Evolutionary conservation across 2,888 invertebrate species (phyloP), one percentile per base, ranked within the genome.

Genomic region (Elysia crispata): DNA sequence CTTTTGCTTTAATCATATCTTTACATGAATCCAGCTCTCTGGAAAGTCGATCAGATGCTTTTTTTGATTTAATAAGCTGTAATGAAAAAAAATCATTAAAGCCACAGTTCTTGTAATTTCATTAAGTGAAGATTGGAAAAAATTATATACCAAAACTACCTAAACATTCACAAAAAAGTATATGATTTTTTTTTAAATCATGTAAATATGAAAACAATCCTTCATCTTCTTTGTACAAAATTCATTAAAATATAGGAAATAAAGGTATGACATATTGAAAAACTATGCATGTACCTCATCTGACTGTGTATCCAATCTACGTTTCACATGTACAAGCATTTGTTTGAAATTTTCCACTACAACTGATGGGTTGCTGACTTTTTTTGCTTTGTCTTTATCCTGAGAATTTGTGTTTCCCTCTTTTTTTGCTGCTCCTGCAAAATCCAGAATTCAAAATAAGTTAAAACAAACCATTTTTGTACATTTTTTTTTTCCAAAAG

Each of bases 1-100:
- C 91, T 81, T 91, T 91, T 6, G 88, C 85, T 84, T 86, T 87
- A 73, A 91, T 86, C 86, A 89, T 87, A 69, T 90, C 89, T 70
- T 89, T 89, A 83, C 87, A 88, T 18, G 89, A 84, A 49, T 88
- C 87, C 50, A 88, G 81, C 77, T 91, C 91, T 76, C 88, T 91
- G 41, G 83, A 81, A 30, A 90, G 76, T 28, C 84, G 86, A 41
- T 88, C 88, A 78, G 85, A 83, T 6, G 84, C 82, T 76, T 87
- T 87, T 82, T 89, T 90, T 80, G 86, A 83, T 82, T 90, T 90
- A 13, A 82, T 84, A 62, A 90, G 78, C 91, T 91, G 78, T 62
- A 57, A 60, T 49, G 28, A 66, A 31, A 60, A n/a, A 62, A 77
- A 23, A 49, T 41, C 5, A 41, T 41, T 11, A 6, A 41, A 41